Base-by-base conservation (phyloP, 2,888 invertebrate species). In the Nephrotoma appendiculata region DNA sequence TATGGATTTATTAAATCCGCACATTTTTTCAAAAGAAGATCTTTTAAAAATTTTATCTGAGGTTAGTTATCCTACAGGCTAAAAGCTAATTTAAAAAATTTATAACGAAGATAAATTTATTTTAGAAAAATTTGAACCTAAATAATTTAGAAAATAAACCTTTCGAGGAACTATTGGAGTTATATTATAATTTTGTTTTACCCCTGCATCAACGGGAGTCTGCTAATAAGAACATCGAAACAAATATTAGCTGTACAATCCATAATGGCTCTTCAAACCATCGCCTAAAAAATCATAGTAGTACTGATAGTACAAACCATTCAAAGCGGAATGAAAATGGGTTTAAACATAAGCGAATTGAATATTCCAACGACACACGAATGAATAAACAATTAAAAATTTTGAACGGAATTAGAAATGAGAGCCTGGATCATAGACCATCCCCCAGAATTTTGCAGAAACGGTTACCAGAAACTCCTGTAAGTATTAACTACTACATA, bases 121-220 rank as follows among this genome's bases (percentile, higher is more conserved):
- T 88, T 19, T 86, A 90, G 90, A 89, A 90, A 0, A 87, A 88
- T 83, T 86, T 90, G 2, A 87, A 88, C 31, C 87, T 90, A 83
- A 87, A 89, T 19, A 88, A 89, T 57, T 88, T 90, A 41, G 88
- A 89, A 19, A 45, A 87, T n/a, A 87, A 90, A 86, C 83, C 88
- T 5, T 87, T 88, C 12, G 88, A 88, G 0, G 89, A 90, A 71
- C 87, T 90, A 0, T 45, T 89, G 5, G 88, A 88, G 85, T 88
- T 90, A 83, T 90, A 89, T 87, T 89, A 89, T 86, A 89, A 89
- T 7, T 90, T 89, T 88, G 89, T 88, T 6, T 86, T 89, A n/a
- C 90, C 90, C 1, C 86, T 89, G 15, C 88, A 88, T 6, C 87
- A 86, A 52, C 87, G 89, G 57, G 87, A 87, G 5, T 11, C 7